Evolutionary conservation across 2,888 invertebrate genomes (phyloP), one percentile per base, ranked within the genome.

Genomic region (Habrosyne pyritoides): DNA sequence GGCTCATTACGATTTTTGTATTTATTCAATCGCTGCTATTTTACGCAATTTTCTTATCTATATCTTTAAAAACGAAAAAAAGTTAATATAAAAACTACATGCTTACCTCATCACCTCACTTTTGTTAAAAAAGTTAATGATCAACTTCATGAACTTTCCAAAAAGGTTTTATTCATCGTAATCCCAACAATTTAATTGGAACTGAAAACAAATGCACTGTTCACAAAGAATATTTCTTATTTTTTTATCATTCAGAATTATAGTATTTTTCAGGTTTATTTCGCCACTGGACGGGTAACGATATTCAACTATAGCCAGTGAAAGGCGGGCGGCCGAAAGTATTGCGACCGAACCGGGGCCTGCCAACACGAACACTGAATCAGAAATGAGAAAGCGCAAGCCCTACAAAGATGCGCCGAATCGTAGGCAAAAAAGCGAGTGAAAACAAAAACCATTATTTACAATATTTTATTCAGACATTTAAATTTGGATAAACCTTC

Each of bases 341-440:
- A 65, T 67, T 70, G 61, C 81, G 77, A 77, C 81, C 75, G 81
- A 66, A 60, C 73, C 60, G 68, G 64, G 57, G 73, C 66, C 71
- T 57, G 75, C 66, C 78, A 71, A 70, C 72, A 67, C 76, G 73
- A 79, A 72, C 71, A 86, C 86, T 86, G 84, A 79, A 75, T 72
- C 71, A 59, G 66, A 71, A 75, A 69, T 67, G 67, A 59, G 70
- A 75, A 73, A 77, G 69, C 76, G 69, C 68, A 71, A 69, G 69
- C 77, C 79, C 77, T 78, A 72, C 73, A 71, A 63, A 67, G 66
- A 67, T 70, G 73, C 67, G 70, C 63, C 65, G 57, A 62, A 67
- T 60, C 59, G 18, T 18, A 33, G 33, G 5, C 3, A 8, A 33
- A 33, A 46, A 49, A 42, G 24, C 6, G 30, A 33, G 10, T 24